These are phyloP conservation scores for Cecropterus lyciades DNA, from an alignment of 1,140 invertebrate genomes.

Conservation along the genomic window DNA sequence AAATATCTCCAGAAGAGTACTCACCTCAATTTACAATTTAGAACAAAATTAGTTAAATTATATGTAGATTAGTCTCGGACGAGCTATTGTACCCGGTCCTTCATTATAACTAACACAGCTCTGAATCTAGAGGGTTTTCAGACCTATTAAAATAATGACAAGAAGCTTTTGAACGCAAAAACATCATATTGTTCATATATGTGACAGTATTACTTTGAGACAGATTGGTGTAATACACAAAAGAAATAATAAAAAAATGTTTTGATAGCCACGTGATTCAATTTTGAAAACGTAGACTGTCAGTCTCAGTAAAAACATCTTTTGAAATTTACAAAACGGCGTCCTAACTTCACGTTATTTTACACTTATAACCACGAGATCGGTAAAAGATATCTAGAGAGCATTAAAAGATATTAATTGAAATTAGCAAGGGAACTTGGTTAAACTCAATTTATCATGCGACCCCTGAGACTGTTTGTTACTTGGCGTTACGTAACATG, in stretches of 20 bases:
- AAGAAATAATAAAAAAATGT: too few species aligned
- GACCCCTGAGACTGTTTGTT: slow-evolving; percentile 2
- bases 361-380: not conserved
- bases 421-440: not conserved
- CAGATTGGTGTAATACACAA: too few species aligned
- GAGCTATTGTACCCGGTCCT: not conserved
- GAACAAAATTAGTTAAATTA: not conserved
- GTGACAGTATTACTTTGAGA: too few species aligned
- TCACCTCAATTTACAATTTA: not conserved
- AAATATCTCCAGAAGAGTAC: too few species aligned
- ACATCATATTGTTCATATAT: not conserved
- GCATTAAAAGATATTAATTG: not conserved
- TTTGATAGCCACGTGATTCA: too few species aligned
- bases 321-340: too few species aligned
- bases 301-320: too few species aligned
- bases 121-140: not conserved
- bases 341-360: too few species aligned
- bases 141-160: not conserved
- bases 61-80: not conserved
- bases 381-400: not conserved
- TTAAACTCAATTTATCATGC: not conserved
- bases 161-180: not conserved
- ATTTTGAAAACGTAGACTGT: too few species aligned
- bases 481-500: not conserved
- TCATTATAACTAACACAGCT: not conserved